phyloP scores from a whole-genome alignment of 1,140 invertebrate species.

The Augochlora pura region DNA sequence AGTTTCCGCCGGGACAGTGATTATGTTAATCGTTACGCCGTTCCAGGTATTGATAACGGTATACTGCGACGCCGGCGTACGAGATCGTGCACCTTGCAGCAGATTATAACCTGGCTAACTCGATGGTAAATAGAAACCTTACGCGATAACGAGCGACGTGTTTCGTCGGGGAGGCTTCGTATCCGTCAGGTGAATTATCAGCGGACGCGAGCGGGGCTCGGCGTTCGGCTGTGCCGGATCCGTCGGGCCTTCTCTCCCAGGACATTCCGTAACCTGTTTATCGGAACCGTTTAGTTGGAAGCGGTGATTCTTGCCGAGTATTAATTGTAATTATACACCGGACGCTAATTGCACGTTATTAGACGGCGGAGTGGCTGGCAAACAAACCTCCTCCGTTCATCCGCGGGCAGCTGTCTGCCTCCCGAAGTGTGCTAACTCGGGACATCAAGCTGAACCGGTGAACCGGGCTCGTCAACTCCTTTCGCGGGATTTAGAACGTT shows the following conservation, averaged over 20 bases:
- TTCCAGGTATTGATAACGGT: constrained; percentile 62
- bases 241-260: constrained; percentile 9
- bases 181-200: constrained; percentile 47
- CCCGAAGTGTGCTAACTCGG: constrained; percentile 35
- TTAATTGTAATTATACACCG: constrained; percentile 70
- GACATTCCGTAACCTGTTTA: constrained; percentile 58
- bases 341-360: constrained; percentile 69
- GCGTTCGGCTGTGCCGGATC: constrained; percentile 21
- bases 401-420: neutral
- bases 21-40: constrained; percentile 45
- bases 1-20: constrained; percentile 45
- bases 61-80: constrained; percentile 10
- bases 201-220: constrained; percentile 4
- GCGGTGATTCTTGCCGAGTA: constrained; percentile 63
- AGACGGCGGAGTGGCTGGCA: constrained; percentile 61
- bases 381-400: constrained; percentile 54
- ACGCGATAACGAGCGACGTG: constrained; percentile 57
- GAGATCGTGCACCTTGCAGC: constrained; percentile 52
- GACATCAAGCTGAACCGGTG: constrained; percentile 4
- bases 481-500: neutral
- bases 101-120: constrained; percentile 61
- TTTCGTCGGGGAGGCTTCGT: constrained; percentile 24
- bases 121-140: constrained; percentile 60
- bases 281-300: constrained; percentile 62
- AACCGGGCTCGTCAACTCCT: neutral